These are phyloP conservation scores for Eilema sororculum DNA, from an alignment of 2,888 invertebrate genomes.

Conservation along the genomic window DNA sequence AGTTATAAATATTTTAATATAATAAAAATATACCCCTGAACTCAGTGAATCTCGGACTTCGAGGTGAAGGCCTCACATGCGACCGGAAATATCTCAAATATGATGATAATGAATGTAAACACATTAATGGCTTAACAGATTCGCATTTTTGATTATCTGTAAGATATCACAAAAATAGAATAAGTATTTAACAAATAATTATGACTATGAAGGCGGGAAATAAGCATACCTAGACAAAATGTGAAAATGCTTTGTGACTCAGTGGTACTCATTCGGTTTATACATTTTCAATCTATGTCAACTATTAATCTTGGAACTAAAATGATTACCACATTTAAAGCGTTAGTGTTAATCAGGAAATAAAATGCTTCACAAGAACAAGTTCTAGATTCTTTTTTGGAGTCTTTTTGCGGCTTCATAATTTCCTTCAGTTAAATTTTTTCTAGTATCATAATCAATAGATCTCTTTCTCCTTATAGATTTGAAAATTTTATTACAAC, in stretches of 20 bases:
- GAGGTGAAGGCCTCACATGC: too few species aligned
- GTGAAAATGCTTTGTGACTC: slow-evolving; percentile 17
- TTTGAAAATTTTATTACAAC: background rate
- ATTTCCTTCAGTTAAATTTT: background rate
- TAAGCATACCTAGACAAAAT: slow-evolving; percentile 24
- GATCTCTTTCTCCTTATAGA: background rate
- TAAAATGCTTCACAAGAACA: background rate
- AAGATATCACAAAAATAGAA: too few species aligned
- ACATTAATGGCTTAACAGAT: slow-evolving; percentile 21
- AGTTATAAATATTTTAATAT: slow-evolving; percentile 22
- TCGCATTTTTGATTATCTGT: slow-evolving; percentile 43
- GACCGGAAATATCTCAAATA: too few species aligned
- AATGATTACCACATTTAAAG: slow-evolving; percentile 9
- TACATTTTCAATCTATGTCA: background rate
- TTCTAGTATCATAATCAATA: background rate
- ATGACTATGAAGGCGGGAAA: slow-evolving; percentile 44
- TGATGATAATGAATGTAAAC: background rate
- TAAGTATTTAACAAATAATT: slow-evolving; percentile 27
- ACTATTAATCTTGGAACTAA: background rate
- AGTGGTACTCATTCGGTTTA: background rate
- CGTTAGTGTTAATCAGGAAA: background rate
- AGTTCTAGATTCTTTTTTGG: background rate
- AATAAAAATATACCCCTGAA: too few species aligned
- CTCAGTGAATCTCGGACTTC: too few species aligned
- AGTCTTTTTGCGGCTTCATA: background rate